Conservation (phyloP, 2,797 vertebrate species). For the Notolepis coatsorum region DNA sequence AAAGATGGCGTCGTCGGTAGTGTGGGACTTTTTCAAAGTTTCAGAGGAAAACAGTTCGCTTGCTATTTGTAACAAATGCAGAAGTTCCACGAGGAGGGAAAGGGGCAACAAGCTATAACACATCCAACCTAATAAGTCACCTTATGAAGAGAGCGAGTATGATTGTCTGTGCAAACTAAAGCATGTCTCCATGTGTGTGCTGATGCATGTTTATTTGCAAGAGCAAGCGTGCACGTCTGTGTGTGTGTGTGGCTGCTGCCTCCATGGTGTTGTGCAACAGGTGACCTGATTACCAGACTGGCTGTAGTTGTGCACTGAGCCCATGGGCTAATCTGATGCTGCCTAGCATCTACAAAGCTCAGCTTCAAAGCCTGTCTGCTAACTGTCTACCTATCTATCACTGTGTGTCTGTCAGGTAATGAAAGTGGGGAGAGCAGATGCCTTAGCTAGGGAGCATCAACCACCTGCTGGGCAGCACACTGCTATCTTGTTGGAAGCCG, state of each 20-base stretch:
- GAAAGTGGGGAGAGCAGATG: not conserved
- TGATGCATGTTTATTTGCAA: not conserved
- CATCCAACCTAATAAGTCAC: too few relatives aligned
- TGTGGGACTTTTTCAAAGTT: too few relatives aligned
- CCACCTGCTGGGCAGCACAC: not conserved
- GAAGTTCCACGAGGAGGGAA: too few relatives aligned
- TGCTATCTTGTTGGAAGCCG: not conserved
- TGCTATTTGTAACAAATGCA: too few relatives aligned
- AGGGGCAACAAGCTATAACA: too few relatives aligned
- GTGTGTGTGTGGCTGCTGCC: slow-evolving; percentile 13
- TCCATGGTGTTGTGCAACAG: slow-evolving; percentile 56
- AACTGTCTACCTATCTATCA: not conserved
- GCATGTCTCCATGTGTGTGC: too few relatives aligned
- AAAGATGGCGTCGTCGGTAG: too few relatives aligned
- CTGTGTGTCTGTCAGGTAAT: not conserved
- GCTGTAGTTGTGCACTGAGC: slow-evolving; percentile 43
- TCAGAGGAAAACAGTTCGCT: too few relatives aligned
- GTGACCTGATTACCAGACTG: slow-evolving; percentile 65
- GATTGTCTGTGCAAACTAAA: too few relatives aligned
- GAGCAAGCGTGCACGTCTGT: not conserved
- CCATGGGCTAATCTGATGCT: slow-evolving; percentile 48
- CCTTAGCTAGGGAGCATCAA: not conserved
- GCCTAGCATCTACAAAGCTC: slow-evolving; percentile 39
- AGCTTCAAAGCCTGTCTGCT: slow-evolving; percentile 37
- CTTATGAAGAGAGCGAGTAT: too few relatives aligned